Evolutionary conservation across 2,888 invertebrate species (phyloP), one percentile per base, ranked within the genome.

Genomic region (Cantharis rustica): DNA sequence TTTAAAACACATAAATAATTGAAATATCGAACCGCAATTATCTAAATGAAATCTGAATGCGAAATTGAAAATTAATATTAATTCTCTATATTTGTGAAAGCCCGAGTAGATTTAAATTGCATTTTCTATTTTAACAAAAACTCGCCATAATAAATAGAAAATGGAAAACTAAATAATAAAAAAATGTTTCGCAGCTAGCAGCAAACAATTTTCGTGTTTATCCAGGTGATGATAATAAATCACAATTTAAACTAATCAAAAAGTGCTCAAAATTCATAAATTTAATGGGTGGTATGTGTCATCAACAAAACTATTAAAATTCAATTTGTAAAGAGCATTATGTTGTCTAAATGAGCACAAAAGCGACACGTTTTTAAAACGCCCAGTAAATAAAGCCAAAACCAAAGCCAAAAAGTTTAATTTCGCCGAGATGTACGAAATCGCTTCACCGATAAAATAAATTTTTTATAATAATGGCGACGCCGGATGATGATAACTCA

Each of bases 181-280:
- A 47, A 47, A 47, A 5, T 47, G 64, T 16, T 16, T 64, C 11
- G 16, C 20, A 13, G 64, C 64, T 7, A 10, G 16, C 64, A 16
- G 20, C 16, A 64, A 17, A 20, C 64, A 64, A 17, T 64, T 47
- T 47, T 47, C n/a, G 47, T 47, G 47, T 47, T 47, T 47, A 31
- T 16, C n/a, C 75, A 75, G 69, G 72, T 69, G 63, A 69, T 72
- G 27, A 63, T 16, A 71, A 75, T 75, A 74, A 61, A 71, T 75
- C 64, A 69, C 62, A 72, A 72, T 75, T 75, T 68, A 63, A 69
- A 68, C 68, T 72, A 69, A 75, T 75, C 71, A 75, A 75, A 75
- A 69, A 72, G 72, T 26, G 63, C 64, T 75, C 69, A 72, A 75
- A 75, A 68, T 75, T 75, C 72, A 75, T 75, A 75, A 75, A 75